phyloP scores from a whole-genome alignment of 2,113 vertebrate species.

The Plectropomus leopardus region DNA sequence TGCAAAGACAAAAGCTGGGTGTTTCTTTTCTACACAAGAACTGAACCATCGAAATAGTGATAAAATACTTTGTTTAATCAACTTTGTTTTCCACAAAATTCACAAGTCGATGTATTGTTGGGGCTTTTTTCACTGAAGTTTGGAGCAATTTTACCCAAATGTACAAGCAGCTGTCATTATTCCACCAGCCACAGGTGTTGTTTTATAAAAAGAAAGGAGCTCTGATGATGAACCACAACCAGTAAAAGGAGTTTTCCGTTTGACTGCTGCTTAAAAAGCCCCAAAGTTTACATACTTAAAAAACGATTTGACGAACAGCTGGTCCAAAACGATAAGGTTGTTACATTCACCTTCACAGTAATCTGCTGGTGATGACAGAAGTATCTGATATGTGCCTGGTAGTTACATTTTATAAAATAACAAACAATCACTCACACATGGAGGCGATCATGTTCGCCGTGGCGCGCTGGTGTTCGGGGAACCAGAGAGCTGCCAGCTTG shows the following conservation, averaged over 20 bases:
- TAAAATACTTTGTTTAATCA: not conserved
- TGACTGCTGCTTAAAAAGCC: no score
- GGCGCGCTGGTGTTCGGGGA: slow-evolving; percentile 93
- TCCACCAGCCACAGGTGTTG: not conserved
- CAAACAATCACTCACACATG: slow-evolving; percentile 90
- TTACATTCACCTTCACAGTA: no score
- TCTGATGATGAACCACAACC: no score
- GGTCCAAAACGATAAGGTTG: no score
- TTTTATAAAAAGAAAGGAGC: not conserved
- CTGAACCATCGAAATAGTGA: no score
- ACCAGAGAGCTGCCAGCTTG: slow-evolving; percentile 95
- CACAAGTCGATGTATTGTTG: not conserved
- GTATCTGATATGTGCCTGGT: no score
- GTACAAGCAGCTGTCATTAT: not conserved
- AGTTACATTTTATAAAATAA: not conserved
- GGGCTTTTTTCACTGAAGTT: not conserved
- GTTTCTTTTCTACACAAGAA: not conserved
- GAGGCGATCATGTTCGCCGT: slow-evolving; percentile 93
- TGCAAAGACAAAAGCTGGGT: not conserved
- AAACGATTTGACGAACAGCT: no score
- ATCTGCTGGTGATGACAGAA: no score
- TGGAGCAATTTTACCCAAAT: not conserved
- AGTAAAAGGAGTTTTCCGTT: no score
- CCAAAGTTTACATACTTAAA: no score
- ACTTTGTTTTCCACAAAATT: not conserved